These are phyloP conservation scores for Lerista edwardsae DNA, from an alignment of 2,797 vertebrate genomes.

Conservation along the genomic window DNA sequence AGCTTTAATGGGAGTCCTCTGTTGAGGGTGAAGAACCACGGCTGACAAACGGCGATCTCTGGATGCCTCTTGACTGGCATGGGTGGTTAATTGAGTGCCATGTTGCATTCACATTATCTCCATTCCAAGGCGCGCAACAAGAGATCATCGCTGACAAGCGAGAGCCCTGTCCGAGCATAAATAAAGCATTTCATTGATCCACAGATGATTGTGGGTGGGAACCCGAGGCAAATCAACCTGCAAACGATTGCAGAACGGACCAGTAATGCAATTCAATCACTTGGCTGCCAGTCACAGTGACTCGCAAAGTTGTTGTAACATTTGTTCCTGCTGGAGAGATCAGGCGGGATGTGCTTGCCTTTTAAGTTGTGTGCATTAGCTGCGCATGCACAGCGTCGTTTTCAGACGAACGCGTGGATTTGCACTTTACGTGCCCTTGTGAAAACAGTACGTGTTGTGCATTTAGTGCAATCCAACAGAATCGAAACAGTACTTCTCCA, in stretches of 20 bases:
- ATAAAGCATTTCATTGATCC: constrained; percentile 64
- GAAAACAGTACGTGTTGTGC: background rate
- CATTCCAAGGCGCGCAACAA: constrained; percentile 54
- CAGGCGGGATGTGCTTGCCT: background rate
- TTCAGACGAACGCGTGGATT: background rate
- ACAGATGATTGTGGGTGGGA: constrained; percentile 6
- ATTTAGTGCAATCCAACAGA: background rate
- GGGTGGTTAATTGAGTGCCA: constrained; percentile 67
- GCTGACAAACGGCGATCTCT: constrained; percentile 50
- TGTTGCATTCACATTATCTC: constrained; percentile 57
- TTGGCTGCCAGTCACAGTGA: constrained; percentile 38
- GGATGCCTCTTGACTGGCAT: constrained; percentile 56
- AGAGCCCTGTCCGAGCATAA: constrained; percentile 52
- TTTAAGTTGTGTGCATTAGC: background rate
- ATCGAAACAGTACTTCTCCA: no score
- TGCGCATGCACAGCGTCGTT: background rate
- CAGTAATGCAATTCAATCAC: constrained; percentile 43
- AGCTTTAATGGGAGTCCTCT: constrained; percentile 49
- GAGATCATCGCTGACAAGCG: constrained; percentile 50
- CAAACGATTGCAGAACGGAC: constrained; percentile 45
- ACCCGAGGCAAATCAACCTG: constrained; percentile 31
- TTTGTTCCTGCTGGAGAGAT: constrained; percentile 28
- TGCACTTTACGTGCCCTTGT: background rate
- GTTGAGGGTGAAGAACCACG: background rate
- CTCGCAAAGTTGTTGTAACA: constrained; percentile 50